phyloP scores from a whole-genome alignment of 1,140 invertebrate species.

The Papilio dardanus region DNA sequence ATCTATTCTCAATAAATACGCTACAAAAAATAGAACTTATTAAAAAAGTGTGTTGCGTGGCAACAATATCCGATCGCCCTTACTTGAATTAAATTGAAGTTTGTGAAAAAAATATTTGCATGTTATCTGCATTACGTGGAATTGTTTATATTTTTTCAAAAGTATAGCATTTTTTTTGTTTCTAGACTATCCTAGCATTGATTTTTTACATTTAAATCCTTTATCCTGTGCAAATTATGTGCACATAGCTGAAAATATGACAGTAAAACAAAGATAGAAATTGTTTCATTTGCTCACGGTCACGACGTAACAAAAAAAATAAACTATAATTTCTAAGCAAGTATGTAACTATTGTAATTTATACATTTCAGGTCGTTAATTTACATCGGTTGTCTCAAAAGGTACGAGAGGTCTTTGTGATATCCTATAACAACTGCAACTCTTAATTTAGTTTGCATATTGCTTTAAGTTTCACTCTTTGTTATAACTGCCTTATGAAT shows the following conservation, averaged over 20 bases:
- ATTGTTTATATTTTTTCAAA: no score
- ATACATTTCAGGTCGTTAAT: background rate
- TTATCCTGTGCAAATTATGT: no score
- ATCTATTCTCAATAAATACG: no score
- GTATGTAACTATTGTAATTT: background rate
- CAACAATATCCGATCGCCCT: constrained; percentile 30
- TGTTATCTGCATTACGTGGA: no score
- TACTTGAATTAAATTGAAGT: constrained; percentile 22
- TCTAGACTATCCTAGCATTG: no score
- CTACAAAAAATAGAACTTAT: no score
- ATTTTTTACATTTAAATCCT: no score
- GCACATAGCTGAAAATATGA: no score
- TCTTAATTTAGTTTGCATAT: constrained; percentile 31
- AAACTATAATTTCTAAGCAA: background rate
- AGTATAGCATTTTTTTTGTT: no score
- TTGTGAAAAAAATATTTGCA: background rate
- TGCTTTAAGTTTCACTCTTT: constrained; percentile 9
- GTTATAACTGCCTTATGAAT: constrained; percentile 24
- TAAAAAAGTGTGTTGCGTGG: no score
- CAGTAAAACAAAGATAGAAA: background rate
- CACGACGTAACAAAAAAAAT: background rate
- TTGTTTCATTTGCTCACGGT: background rate
- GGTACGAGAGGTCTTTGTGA: background rate
- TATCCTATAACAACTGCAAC: constrained; percentile 20
- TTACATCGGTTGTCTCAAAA: background rate